Evolutionary conservation across 2,888 invertebrate genomes (phyloP).

Genomic region (Phortica magna): DNA sequence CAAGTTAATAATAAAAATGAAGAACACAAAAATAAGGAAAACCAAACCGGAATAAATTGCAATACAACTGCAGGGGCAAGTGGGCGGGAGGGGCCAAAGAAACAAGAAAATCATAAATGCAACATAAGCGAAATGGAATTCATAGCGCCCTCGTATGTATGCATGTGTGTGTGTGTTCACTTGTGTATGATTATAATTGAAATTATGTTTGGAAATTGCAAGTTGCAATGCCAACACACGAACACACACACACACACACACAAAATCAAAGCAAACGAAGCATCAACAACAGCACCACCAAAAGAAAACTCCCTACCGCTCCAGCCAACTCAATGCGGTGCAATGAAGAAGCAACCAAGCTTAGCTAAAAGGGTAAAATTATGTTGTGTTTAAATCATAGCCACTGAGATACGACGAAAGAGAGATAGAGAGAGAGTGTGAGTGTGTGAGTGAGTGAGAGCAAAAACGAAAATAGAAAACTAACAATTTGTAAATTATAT

Average conservation of each 20-base stretch:
- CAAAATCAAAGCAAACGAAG: slow-evolving; percentile 34
- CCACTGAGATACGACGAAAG: not conserved
- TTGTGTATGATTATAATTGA: slow-evolving; percentile 42
- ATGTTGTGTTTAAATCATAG: too few relatives aligned
- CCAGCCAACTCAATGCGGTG: too few relatives aligned
- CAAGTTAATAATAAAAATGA: not conserved
- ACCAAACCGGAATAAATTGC: slow-evolving; percentile 9
- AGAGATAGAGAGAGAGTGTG: not conserved
- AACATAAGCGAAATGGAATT: slow-evolving; percentile 7
- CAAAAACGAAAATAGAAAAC: too few relatives aligned
- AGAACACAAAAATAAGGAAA: not conserved
- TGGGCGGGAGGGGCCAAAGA: not conserved
- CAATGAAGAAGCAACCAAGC: too few relatives aligned
- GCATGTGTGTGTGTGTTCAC: not conserved
- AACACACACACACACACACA: too few relatives aligned
- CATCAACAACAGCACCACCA: not conserved
- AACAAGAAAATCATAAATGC: slow-evolving; percentile 10
- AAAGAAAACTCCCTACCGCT: not conserved
- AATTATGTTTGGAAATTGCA: slow-evolving; percentile 52
- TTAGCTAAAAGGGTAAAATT: not conserved
- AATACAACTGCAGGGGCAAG: not conserved
- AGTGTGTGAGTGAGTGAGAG: not conserved
- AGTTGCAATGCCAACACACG: slow-evolving; percentile 54
- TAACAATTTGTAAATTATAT: too few relatives aligned
- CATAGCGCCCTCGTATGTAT: not conserved